Evolutionary conservation across 2,113 vertebrate species (phyloP), one percentile per base, ranked within the genome.

Genomic region (Peucedramus taeniatus): DNA sequence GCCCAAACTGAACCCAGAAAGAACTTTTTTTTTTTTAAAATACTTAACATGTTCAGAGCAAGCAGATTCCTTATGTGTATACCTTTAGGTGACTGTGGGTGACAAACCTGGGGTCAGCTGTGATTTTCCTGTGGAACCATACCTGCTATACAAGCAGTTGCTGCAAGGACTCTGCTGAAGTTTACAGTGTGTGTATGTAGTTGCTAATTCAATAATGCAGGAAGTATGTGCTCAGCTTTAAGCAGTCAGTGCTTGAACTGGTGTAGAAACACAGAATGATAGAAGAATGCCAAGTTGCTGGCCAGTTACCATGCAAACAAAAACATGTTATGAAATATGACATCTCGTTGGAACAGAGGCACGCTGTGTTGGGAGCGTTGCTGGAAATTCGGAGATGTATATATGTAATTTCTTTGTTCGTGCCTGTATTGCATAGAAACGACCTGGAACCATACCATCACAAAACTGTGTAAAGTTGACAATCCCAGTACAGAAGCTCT

Each of bases 221-320:
- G 31, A 93, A 56, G n/a, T 37, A 60, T 56, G 92, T 27, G 30
- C 72, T 93, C 18, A 2, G 44, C 85, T 94, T 77, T 63, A 65
- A 86, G 71, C 33, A n/a, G 63, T 86, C 65, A 89, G 70, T 35
- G 54, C 45, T 83, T 74, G 87, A 90, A 47, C 78, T 83, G 40
- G 51, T 91, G 88, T 94, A 0, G 11, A 96, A 93, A 95, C 5
- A 7, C 23, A 70, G 68, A 81, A 45, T 5, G 0, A 63, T 69
- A 93, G 49, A 80, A 90, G 75, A 92, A 93, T 95, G 94, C 96
- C 90, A 93, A 92, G 88, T 94, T 92, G 68, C 90, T 84, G 92
- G 83, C 65, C 79, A 89, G 88, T 96, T 93, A 96, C 94, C 93
- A 94, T 96, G 88, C 90, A 96, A 96, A 96, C 96, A 96, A 70